Evolutionary conservation across 1,140 invertebrate genomes (phyloP), one percentile per base, ranked within the genome.

Genomic region (Euborellia annulipes): DNA sequence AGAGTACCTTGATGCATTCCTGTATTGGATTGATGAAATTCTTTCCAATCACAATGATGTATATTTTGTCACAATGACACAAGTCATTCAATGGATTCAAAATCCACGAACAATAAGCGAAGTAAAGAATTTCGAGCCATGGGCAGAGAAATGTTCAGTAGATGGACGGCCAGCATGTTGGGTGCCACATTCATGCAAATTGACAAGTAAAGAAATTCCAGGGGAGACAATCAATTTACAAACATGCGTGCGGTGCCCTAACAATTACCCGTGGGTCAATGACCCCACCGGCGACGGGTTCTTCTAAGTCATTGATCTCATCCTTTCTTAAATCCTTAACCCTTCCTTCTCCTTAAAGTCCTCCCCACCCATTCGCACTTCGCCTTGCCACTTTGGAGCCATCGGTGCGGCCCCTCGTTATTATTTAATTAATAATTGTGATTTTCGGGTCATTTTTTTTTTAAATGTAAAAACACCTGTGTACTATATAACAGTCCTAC

Each of bases 21-120:
- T 91, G 7, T 88, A 85, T 60, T 95, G 90, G 86, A 82, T 96
- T 52, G 90, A 95, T 59, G 90, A 95, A 67, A 76, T 91, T 38
- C 65, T 92, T 22, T 68, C 76, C 47, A 82, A 79, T 45, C 79
- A 89, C 66, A 86, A 88, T 47, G 91, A 96, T 59, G 90, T 93
- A 3, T 95, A 92, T 66, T 94, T 96, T 58, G 87, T 93, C 1
- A 95, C 90, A n/a, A 93, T 92, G 83, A 93, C 88, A 2, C 88
- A 91, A 64, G 89, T 93, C 1, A 90, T 95, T 53, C 88, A 94
- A 60, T 95, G 91, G 90, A 91, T 95, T 60, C 88, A 92, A 59
- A 91, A 90, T 57, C 89, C 90, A 8, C 72, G 82, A 34, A 87
- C 85, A 2, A 61, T 87, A 47, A 71, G 75, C 21, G 84, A 91